phyloP scores from a whole-genome alignment of 2,113 vertebrate species.

The Arenaria interpres region DNA sequence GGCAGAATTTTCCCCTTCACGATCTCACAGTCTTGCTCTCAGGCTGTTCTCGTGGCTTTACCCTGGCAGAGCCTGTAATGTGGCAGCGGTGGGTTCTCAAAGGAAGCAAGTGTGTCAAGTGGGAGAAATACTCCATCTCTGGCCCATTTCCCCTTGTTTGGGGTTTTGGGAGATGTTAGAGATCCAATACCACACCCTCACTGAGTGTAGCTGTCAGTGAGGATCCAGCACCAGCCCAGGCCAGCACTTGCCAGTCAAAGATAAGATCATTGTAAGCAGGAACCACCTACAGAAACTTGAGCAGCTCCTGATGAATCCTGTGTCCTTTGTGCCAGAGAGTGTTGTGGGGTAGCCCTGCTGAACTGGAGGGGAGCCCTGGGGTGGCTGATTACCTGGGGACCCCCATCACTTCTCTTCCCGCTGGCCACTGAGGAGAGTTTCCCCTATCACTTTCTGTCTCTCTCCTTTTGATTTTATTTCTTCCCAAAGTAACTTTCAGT shows the following conservation, averaged over 20 bases:
- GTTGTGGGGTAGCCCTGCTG: neutral
- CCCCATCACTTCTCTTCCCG: neutral
- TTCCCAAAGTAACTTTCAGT: neutral
- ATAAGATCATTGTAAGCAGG: neutral
- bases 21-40: neutral
- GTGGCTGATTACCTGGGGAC: neutral
- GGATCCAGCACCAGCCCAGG: neutral
- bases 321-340: neutral
- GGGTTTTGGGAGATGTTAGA: neutral
- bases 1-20: neutral
- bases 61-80: neutral
- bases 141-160: neutral
- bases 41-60: fast-evolving
- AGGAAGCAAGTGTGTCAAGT: neutral
- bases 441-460: neutral
- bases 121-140: neutral
- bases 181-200: neutral
- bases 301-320: neutral
- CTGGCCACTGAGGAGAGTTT: neutral
- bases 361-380: neutral
- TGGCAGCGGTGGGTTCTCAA: neutral
- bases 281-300: neutral
- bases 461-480: neutral
- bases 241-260: fast-evolving
- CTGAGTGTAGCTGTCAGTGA: neutral